Evolutionary conservation across 1,140 invertebrate genomes (phyloP).

Genomic region (Lordiphosa clarofinis): DNA sequence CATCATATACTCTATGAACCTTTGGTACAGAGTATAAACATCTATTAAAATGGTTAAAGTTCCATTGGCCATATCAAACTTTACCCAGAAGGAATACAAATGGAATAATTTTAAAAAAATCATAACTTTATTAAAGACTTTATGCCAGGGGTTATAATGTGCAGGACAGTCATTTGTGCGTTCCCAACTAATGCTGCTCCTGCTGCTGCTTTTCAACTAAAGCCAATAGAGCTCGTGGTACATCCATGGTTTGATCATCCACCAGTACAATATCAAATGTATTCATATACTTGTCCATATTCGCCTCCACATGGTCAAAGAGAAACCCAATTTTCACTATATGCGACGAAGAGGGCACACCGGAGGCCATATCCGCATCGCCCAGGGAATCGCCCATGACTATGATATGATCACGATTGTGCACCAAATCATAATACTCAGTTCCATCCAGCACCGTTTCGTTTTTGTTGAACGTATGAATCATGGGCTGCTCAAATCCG

Average conservation of each 20-base stretch:
- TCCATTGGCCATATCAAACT: no score
- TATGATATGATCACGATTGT: slow-evolving; percentile 88
- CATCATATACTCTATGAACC: no score
- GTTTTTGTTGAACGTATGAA: slow-evolving; percentile 95
- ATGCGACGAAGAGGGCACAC: slow-evolving; percentile 85
- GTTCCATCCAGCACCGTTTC: slow-evolving; percentile 89
- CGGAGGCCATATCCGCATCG: slow-evolving; percentile 94
- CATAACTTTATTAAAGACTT: no score
- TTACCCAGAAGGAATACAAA: no score
- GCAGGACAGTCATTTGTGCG: no score
- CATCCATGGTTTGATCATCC: slow-evolving; percentile 91
- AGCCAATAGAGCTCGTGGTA: slow-evolving; percentile 79
- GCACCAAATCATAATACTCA: slow-evolving; percentile 88
- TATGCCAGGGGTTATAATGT: no score
- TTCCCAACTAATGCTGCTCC: no score
- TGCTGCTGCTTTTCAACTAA: slow-evolving; percentile 43
- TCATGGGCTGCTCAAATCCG: slow-evolving; percentile 87
- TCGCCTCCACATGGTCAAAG: slow-evolving; percentile 88
- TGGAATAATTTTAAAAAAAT: no score
- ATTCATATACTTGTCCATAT: slow-evolving; percentile 86
- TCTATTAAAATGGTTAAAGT: no score
- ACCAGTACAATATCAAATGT: slow-evolving; percentile 93
- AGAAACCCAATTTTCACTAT: slow-evolving; percentile 95
- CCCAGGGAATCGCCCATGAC: slow-evolving; percentile 94
- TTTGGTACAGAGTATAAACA: no score